A percentile compares a stretch with the other conserved stretches of the same genome.
Conservation (phyloP, 2,797 vertebrate genomes). For the Spheniscus humboldti region DNA sequence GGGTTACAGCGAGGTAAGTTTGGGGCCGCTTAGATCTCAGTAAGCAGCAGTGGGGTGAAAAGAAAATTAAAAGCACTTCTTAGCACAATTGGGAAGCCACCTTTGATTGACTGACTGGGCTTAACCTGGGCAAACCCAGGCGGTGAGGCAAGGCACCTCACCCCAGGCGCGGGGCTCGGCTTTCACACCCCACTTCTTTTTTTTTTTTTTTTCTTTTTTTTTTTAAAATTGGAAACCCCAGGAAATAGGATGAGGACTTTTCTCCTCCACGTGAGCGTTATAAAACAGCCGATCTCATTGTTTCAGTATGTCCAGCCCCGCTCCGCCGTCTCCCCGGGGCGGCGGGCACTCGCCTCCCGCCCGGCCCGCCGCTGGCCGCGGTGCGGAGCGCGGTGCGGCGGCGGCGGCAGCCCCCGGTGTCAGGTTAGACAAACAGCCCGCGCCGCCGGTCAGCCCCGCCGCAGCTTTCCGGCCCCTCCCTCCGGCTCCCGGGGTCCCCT, state of each 20-base stretch:
- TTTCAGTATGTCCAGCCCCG: neutral
- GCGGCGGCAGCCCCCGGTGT: neutral
- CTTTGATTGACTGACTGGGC: neutral
- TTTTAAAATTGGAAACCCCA: neutral
- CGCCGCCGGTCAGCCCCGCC: conserved; percentile 22
- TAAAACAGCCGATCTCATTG: neutral
- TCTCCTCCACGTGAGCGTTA: neutral
- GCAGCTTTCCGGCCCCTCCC: conserved; percentile 55
- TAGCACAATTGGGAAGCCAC: neutral
- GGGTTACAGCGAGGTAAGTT: neutral
- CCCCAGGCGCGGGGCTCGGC: neutral
- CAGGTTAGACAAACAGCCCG: neutral
- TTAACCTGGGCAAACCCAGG: neutral
- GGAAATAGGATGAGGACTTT: neutral
- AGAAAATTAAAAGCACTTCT: neutral
- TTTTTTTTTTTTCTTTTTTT: too few species aligned
- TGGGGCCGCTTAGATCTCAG: accelerated
- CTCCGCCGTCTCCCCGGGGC: neutral
- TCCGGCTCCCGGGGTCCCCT: neutral
- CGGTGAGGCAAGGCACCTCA: neutral
- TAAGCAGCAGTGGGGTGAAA: neutral
- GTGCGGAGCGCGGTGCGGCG: neutral
- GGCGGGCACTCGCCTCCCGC: neutral
- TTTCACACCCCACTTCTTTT: neutral
- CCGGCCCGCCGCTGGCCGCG: neutral